Percentiles rank a stretch among this genome's conserved stretches.
phyloP scores from a whole-genome alignment of 53 echinoderm and acorn worm species.

The Hippasteria phrygiana region DNA sequence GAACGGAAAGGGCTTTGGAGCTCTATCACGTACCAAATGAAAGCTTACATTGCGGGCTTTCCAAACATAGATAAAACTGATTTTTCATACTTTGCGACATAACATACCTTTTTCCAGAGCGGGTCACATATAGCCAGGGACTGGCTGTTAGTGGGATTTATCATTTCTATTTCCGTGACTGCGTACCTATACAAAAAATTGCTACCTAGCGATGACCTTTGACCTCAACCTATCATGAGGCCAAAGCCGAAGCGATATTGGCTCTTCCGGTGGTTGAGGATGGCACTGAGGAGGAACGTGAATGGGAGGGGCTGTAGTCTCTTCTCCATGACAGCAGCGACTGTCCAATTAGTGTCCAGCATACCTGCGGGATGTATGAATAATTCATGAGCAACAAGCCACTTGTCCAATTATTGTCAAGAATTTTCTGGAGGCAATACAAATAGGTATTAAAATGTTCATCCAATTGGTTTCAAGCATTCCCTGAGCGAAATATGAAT shows the following conservation, averaged over 20 bases:
- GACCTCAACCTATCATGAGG: slow-evolving; percentile 95
- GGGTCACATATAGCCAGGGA: too few species aligned
- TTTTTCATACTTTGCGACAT: too few species aligned
- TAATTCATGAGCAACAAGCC: neutral
- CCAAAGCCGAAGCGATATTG: slow-evolving; percentile 94
- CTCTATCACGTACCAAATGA: too few species aligned
- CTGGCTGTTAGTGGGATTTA: neutral
- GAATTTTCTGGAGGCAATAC: too few species aligned
- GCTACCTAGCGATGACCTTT: slow-evolving; percentile 61
- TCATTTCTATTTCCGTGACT: slow-evolving; percentile 4
- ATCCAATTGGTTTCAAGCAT: too few species aligned
- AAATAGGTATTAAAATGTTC: too few species aligned
- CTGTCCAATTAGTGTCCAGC: slow-evolving; percentile 98
- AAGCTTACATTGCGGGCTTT: too few species aligned
- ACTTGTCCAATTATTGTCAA: neutral
- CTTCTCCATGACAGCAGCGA: slow-evolving; percentile 93
- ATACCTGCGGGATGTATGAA: slow-evolving; percentile 71
- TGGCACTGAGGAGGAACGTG: slow-evolving; percentile 91
- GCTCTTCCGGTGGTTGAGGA: slow-evolving; percentile 92
- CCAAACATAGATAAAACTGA: too few species aligned
- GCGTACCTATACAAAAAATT: neutral
- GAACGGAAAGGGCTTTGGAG: too few species aligned
- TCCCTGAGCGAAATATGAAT: too few species aligned
- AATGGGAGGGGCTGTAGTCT: slow-evolving; percentile 93
- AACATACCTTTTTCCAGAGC: too few species aligned